Conservation (phyloP, 2,797 vertebrate genomes). For the Valencia hispanica region DNA sequence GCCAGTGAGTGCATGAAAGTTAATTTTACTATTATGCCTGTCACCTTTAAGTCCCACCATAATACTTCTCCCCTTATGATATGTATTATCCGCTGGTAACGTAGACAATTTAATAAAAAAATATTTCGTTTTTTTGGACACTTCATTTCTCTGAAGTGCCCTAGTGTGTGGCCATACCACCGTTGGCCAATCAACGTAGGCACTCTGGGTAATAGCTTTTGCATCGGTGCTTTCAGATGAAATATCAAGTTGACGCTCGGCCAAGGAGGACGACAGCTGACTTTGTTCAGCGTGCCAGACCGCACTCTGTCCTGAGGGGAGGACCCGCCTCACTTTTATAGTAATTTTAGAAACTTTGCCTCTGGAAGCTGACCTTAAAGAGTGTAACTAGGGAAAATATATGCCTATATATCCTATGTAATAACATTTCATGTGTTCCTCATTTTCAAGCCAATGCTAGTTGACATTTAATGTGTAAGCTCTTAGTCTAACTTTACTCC, state of each 20-base stretch:
- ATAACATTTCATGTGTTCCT: conserved; percentile 38
- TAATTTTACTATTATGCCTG: conserved; percentile 6
- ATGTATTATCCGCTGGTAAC: conserved; percentile 39
- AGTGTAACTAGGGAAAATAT: conserved; percentile 45
- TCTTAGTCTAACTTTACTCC: conserved; percentile 30
- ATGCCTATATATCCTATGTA: conserved; percentile 36
- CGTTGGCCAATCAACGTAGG: conserved; percentile 62
- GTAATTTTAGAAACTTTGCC: conserved; percentile 59
- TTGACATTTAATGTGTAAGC: conserved; percentile 34
- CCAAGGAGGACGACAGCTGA: conserved; percentile 76
- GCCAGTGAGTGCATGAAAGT: conserved; percentile 11
- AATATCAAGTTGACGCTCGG: conserved; percentile 80
- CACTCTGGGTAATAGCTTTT: conserved; percentile 82
- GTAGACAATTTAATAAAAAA: conserved; percentile 58
- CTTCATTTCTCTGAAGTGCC: conserved; percentile 76
- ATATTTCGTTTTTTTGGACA: conserved; percentile 50
- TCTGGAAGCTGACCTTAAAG: conserved; percentile 47
- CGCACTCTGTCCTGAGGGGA: conserved; percentile 43
- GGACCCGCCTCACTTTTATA: conserved; percentile 50
- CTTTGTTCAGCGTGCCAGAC: conserved; percentile 63
- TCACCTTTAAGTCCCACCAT: conserved; percentile 32
- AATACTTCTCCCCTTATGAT: conserved; percentile 22
- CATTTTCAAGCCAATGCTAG: conserved; percentile 21
- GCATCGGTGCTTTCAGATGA: conserved; percentile 79
- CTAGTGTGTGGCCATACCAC: conserved; percentile 39